Evolutionary conservation across 2,797 vertebrate species (phyloP), one percentile per base, ranked within the genome.

Genomic region (Sebastes reedi): DNA sequence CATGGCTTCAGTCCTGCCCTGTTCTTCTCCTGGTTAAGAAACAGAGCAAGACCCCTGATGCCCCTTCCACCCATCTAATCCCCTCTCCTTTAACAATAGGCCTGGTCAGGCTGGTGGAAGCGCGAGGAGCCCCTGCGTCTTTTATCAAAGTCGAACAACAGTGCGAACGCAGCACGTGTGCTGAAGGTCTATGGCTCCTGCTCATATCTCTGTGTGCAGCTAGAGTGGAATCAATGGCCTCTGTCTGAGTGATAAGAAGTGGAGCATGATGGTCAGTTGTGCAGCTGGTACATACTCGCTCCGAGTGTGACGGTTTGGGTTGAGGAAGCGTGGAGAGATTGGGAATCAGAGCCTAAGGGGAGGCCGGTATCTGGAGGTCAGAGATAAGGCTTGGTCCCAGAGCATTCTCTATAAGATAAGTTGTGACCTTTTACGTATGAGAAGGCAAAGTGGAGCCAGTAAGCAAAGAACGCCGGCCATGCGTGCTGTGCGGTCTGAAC

Each of bases 101-200:
- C 36, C 82, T 81, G 90, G 77, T 89, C 87, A 88, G 79, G 72
- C 83, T 64, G 75, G 68, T 54, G 72, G 78, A 86, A 64, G 85
- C 18, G 1, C 16, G 54, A 65, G 71, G 34, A 85, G 68, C 75
- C 75, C 56, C 68, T 59, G 64, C 6, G 36, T 83, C 79, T 84
- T 92, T 92, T 86, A 92, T 93, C 90, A 89, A 76, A 79, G 84
- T 79, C 69, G 54, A 84, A 89, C 83, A 88, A 90, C 76, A 82
- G 67, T 82, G 55, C 77, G 39, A 86, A 77, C 78, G 80, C 67
- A 72, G 72, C 67, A 72, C 56, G 34, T 59, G 39, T 67, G 75
- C 66, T 75, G 78, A 84, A 82, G 70, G 72, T 86, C 69, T 72
- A 58, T 29, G 55, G 80, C 85, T 81, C 56, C 64, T 30, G 79